Evolutionary conservation across 2,113 vertebrate species (phyloP).

Genomic region (Cinclus cinclus): DNA sequence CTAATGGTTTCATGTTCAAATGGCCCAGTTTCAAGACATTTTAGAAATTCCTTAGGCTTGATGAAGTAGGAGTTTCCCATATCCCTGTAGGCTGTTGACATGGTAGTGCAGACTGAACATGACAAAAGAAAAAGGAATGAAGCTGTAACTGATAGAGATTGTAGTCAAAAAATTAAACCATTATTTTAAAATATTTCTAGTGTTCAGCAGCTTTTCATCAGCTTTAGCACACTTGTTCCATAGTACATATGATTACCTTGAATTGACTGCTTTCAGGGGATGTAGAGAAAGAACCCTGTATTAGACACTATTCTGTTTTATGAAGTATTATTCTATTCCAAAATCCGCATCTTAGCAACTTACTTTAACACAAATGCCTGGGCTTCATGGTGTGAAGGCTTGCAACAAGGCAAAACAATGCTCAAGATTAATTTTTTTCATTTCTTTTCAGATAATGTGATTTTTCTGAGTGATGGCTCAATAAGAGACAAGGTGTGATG

Average conservation of each 20-base stretch:
- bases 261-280: background rate
- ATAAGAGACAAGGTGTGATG: constrained; percentile 78
- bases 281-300: background rate
- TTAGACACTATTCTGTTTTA: background rate
- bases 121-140: background rate
- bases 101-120: background rate
- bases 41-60: background rate
- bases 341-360: background rate
- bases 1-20: background rate
- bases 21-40: background rate
- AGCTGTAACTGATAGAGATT: background rate
- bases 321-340: background rate
- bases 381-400: background rate
- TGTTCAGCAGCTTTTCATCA: background rate
- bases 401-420: background rate
- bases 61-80: background rate
- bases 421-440: constrained; percentile 17
- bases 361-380: background rate
- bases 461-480: constrained; percentile 88
- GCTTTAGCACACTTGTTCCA: background rate
- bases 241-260: background rate
- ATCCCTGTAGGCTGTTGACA: too few relatives aligned
- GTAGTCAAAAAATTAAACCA: background rate
- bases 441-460: constrained; percentile 88
- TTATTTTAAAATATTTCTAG: background rate